A percentile compares a stretch with the other conserved stretches of the same genome.
Evolutionary conservation across 2,797 vertebrate genomes (phyloP).

Genomic region (Enteromius mattozi): DNA sequence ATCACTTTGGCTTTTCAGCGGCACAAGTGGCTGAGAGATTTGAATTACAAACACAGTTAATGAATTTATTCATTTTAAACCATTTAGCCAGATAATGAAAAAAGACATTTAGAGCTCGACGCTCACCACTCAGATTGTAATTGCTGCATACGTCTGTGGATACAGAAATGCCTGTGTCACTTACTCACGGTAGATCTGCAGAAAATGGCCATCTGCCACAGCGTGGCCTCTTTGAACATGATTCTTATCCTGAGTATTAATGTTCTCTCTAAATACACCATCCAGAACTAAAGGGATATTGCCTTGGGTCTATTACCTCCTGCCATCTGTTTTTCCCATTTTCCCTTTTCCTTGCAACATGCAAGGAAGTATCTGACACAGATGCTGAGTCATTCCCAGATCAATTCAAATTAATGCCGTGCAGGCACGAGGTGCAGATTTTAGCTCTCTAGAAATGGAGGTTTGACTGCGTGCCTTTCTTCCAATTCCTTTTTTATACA

Average conservation of each 20-base stretch:
- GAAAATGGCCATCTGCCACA: slow-evolving; percentile 51
- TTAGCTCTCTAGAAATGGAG: slow-evolving; percentile 43
- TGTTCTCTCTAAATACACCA: slow-evolving; percentile 43
- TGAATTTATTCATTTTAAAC: slow-evolving; percentile 57
- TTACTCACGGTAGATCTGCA: slow-evolving; percentile 33
- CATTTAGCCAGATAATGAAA: slow-evolving; percentile 53
- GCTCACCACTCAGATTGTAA: slow-evolving; percentile 45
- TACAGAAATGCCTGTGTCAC: slow-evolving; percentile 27
- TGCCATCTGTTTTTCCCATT: slow-evolving; percentile 39
- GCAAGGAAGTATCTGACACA: slow-evolving; percentile 42
- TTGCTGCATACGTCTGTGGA: slow-evolving; percentile 35
- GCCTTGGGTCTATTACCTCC: slow-evolving; percentile 28
- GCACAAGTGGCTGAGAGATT: slow-evolving; percentile 44
- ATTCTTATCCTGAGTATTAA: slow-evolving; percentile 50
- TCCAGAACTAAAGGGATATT: slow-evolving; percentile 49
- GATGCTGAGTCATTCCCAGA: slow-evolving; percentile 53
- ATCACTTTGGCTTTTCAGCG: slow-evolving; percentile 27
- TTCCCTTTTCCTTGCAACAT: slow-evolving; percentile 39
- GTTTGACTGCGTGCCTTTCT: slow-evolving; percentile 47
- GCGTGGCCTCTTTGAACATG: slow-evolving; percentile 35
- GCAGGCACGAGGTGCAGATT: slow-evolving; percentile 23
- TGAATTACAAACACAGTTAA: slow-evolving; percentile 53
- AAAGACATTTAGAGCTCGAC: slow-evolving; percentile 48
- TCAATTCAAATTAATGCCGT: slow-evolving; percentile 52
- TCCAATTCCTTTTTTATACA: slow-evolving; percentile 56